These are phyloP conservation scores for Hippocampus barbouri DNA, from an alignment of 2,113 vertebrate genomes.

Conservation along the genomic window DNA sequence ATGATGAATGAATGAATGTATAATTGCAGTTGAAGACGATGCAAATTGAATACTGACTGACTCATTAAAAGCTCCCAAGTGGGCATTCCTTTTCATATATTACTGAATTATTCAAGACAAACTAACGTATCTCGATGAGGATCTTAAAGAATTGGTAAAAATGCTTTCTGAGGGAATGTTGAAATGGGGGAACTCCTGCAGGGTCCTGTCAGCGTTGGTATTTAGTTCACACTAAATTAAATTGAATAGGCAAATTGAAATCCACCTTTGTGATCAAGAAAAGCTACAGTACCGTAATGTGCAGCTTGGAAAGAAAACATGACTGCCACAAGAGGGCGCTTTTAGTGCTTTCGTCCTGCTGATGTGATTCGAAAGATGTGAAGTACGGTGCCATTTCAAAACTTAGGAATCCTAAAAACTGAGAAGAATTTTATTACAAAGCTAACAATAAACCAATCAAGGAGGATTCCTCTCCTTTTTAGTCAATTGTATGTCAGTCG, in stretches of 20 bases:
- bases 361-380: background rate
- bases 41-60: constrained; percentile 1
- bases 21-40: constrained; percentile 21
- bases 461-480: background rate
- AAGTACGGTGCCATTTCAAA: background rate
- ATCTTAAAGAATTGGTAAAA: background rate
- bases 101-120: constrained; percentile 7
- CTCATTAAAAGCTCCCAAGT: constrained; percentile 21
- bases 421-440: background rate
- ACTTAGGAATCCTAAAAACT: background rate
- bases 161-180: background rate
- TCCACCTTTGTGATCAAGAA: background rate
- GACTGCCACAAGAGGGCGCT: background rate
- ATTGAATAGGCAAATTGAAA: background rate
- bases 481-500: background rate
- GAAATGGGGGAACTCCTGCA: background rate
- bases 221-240: background rate
- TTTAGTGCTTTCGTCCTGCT: background rate
- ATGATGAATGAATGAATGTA: constrained; percentile 26
- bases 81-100: background rate
- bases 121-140: background rate
- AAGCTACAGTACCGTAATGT: background rate
- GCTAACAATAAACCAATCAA: background rate
- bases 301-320: background rate
- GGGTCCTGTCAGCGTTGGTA: background rate